phyloP scores from a whole-genome alignment of 2,888 invertebrate species.

The Xestoiulus laeticollis region DNA sequence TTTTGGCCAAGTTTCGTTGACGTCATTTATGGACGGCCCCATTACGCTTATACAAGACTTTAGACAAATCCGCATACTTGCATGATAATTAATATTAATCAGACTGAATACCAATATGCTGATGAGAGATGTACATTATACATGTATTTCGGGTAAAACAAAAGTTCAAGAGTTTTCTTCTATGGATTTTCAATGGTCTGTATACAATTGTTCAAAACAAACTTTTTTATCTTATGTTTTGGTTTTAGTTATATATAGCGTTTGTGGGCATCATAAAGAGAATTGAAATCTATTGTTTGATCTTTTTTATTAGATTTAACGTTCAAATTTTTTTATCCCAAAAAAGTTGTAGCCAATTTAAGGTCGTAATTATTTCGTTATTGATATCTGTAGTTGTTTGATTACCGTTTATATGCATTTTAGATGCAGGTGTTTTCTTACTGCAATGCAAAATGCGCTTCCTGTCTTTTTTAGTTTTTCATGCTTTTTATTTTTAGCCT shows the following conservation, averaged over 20 bases:
- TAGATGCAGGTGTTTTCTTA: constrained; percentile 3
- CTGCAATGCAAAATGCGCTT: background rate
- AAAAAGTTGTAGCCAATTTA: background rate
- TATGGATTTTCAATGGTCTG: no score
- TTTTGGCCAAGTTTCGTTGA: no score
- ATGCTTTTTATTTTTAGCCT: background rate
- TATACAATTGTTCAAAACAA: no score
- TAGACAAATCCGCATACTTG: no score
- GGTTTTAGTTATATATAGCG: background rate
- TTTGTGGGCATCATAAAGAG: background rate
- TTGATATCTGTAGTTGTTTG: background rate
- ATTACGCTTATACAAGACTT: no score
- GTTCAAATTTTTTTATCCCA: background rate
- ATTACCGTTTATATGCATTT: background rate
- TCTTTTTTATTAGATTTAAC: background rate
- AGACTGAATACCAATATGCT: no score
- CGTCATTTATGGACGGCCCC: no score
- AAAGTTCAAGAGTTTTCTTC: no score
- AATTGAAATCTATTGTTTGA: background rate
- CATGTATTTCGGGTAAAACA: no score
- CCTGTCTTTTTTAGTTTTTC: background rate
- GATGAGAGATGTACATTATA: no score
- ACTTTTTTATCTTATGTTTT: no score
- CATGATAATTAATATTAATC: no score
- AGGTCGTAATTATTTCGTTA: background rate